phyloP scores from a whole-genome alignment of 2,888 invertebrate species.

The Protophormia terraenovae region DNA sequence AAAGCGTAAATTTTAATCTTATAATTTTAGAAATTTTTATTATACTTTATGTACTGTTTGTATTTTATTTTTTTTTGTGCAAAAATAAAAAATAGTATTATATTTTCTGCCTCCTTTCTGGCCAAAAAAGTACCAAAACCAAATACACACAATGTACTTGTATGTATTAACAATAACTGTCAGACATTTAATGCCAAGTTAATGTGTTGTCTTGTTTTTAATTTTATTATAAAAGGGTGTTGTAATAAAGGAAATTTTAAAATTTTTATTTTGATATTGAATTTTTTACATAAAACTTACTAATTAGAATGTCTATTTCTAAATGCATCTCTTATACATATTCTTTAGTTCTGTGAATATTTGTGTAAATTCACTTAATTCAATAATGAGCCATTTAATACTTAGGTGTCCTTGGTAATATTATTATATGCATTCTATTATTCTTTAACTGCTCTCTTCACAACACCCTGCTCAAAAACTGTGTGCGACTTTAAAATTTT shows the following conservation, averaged over 20 bases:
- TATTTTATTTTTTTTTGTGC: no score
- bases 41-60: constrained; percentile 55
- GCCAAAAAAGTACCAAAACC: constrained; percentile 68
- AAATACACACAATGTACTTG: constrained; percentile 39
- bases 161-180: constrained; percentile 64
- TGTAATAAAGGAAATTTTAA: background rate
- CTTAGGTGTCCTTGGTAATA: no score
- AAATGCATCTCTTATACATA: no score
- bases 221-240: constrained; percentile 21
- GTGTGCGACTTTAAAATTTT: constrained; percentile 14
- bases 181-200: constrained; percentile 71
- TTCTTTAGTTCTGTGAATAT: no score
- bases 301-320: no score
- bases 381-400: no score
- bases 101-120: background rate
- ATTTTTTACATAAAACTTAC: no score
- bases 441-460: background rate
- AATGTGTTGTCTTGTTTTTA: constrained; percentile 38
- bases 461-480: constrained; percentile 9
- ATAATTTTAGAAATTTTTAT: constrained; percentile 57
- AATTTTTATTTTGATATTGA: background rate
- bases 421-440: no score
- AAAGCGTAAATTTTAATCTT: constrained; percentile 64
- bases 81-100: constrained; percentile 20
- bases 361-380: no score